phyloP scores from a whole-genome alignment of 2,797 vertebrate species.

The Malurus leucopterus region DNA sequence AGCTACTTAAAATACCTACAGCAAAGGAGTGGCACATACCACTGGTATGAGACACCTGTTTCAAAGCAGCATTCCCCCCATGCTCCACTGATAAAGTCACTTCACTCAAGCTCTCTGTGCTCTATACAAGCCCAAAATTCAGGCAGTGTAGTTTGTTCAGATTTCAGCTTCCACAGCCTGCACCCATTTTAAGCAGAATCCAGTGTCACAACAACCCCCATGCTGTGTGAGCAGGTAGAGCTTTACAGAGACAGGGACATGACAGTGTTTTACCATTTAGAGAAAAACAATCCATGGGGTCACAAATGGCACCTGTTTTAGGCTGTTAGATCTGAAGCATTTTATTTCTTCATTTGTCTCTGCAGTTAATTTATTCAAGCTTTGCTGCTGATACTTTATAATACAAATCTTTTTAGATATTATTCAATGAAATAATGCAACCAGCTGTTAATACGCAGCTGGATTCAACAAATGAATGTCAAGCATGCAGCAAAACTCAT shows the following conservation, averaged over 20 bases:
- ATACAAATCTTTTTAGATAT: background rate
- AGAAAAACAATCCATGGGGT: background rate
- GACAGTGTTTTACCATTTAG: background rate
- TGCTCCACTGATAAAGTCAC: background rate
- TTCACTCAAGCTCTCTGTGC: background rate
- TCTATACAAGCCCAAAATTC: background rate
- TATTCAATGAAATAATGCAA: background rate
- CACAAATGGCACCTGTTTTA: background rate
- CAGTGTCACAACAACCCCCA: background rate
- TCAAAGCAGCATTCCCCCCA: background rate
- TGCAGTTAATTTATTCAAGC: background rate
- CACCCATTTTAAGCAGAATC: background rate
- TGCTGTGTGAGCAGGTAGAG: background rate
- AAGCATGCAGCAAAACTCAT: background rate
- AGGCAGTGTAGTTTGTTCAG: background rate
- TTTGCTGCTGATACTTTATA: background rate
- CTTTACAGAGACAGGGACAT: background rate
- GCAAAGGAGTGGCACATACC: background rate
- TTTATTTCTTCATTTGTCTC: background rate
- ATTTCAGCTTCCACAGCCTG: background rate
- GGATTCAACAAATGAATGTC: background rate
- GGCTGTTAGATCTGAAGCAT: background rate
- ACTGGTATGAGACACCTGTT: accelerated
- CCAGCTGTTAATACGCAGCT: background rate
- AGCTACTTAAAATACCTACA: background rate